Conservation (phyloP, 1,140 invertebrate genomes). For the Tetragnatha versicolor region DNA sequence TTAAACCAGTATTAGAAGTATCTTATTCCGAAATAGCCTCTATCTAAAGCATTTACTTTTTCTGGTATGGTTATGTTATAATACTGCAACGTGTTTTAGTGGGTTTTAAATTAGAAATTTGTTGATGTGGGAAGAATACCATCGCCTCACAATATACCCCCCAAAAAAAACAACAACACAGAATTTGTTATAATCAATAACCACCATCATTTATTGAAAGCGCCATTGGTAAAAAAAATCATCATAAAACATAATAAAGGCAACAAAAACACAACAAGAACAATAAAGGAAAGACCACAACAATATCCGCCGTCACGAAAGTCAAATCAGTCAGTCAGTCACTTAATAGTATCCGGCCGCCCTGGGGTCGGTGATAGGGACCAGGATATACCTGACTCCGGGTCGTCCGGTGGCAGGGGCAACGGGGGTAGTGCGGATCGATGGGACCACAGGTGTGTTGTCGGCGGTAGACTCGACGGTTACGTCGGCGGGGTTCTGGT, state of each 20-base stretch:
- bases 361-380: constrained; percentile 7
- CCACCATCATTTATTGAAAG: constrained; percentile 14
- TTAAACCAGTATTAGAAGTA: too few species aligned
- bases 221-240: background rate
- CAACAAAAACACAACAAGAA: background rate
- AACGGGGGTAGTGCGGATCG: background rate
- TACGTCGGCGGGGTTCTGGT: constrained; percentile 31
- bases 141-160: too few species aligned
- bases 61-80: too few species aligned
- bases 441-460: background rate
- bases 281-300: background rate
- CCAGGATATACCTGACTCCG: constrained; percentile 20
- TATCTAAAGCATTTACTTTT: too few species aligned
- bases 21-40: too few species aligned
- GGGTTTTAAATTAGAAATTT: too few species aligned
- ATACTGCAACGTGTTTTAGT: too few species aligned
- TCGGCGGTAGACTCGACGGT: constrained; percentile 25
- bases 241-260: background rate
- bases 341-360: constrained; percentile 1
- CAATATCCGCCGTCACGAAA: background rate
- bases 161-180: too few species aligned
- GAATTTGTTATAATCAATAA: too few species aligned
- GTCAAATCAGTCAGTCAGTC: background rate
- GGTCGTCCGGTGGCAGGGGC: background rate
- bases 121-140: too few species aligned